These are phyloP conservation scores for Sandelia bainsii DNA, from an alignment of 2,797 vertebrate species.

Conservation along the genomic window DNA sequence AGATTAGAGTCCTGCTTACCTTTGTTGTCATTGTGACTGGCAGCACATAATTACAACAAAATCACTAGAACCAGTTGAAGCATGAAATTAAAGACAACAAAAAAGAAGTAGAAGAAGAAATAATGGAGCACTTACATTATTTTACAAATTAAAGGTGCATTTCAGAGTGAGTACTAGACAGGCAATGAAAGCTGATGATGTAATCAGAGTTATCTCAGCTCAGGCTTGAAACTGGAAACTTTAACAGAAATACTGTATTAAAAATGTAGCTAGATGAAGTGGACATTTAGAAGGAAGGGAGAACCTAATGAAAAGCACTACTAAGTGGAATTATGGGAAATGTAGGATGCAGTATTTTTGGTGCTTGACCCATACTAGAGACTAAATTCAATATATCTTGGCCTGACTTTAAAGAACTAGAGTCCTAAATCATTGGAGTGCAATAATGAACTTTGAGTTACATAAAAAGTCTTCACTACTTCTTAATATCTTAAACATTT, in stretches of 20 bases:
- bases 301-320: background rate
- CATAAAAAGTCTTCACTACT: too few relatives aligned
- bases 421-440: too few relatives aligned
- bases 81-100: background rate
- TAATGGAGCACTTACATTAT: background rate
- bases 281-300: background rate
- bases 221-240: too few relatives aligned
- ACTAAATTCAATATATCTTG: too few relatives aligned
- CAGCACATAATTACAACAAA: slow-evolving; percentile 28
- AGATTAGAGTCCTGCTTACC: slow-evolving; percentile 35
- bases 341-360: too few relatives aligned
- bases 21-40: slow-evolving; percentile 31
- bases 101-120: background rate
- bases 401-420: too few relatives aligned
- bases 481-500: too few relatives aligned
- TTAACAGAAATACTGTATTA: too few relatives aligned
- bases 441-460: too few relatives aligned
- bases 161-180: background rate
- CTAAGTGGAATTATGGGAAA: background rate
- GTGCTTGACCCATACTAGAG: too few relatives aligned
- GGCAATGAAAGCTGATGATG: background rate
- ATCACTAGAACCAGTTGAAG: slow-evolving; percentile 13
- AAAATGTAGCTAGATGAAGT: background rate
- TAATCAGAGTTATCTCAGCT: too few relatives aligned
- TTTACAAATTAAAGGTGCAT: background rate